These are phyloP conservation scores for Psococerastis gibbosa DNA, from an alignment of 2,888 invertebrate species.

Conservation along the genomic window DNA sequence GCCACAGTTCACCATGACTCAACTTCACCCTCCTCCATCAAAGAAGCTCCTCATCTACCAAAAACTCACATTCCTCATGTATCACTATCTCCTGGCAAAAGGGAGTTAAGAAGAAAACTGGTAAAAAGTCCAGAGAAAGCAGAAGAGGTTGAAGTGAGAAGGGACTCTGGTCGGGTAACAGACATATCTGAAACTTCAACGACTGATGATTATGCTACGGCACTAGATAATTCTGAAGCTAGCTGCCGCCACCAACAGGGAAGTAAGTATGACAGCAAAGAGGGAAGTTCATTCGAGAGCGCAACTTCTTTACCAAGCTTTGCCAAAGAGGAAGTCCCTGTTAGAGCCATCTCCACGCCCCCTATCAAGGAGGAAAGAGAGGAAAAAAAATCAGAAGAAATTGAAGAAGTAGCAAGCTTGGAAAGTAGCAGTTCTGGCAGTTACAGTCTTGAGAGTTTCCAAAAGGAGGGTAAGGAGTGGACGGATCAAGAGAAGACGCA, in stretches of 20 bases:
- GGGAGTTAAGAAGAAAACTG: constrained; percentile 1
- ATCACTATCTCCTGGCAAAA: neutral
- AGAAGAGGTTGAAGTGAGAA: constrained; percentile 13
- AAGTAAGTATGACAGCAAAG: constrained; percentile 21
- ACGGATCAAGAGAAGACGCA: constrained; percentile 50
- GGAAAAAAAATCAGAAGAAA: constrained; percentile 16
- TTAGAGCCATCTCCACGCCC: constrained; percentile 18
- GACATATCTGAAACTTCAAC: constrained; percentile 78
- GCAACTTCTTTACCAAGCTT: constrained; percentile 63
- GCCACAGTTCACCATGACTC: constrained; percentile 8
- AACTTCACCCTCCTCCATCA: neutral
- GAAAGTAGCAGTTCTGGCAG: constrained; percentile 23
- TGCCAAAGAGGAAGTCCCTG: constrained; percentile 45
- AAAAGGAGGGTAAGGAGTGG: constrained; percentile 26
- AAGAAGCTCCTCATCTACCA: neutral
- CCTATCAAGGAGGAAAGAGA: constrained; percentile 17
- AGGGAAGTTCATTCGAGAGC: constrained; percentile 75
- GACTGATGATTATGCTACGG: constrained; percentile 77
- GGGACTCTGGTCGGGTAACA: constrained; percentile 21
- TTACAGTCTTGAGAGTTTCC: constrained; percentile 21
- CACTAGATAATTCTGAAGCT: constrained; percentile 29
- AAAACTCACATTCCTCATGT: too few relatives aligned
- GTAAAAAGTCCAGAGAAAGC: constrained; percentile 6
- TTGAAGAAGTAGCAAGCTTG: constrained; percentile 20
- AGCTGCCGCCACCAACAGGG: constrained; percentile 15